phyloP scores from a whole-genome alignment of 2,888 invertebrate genomes.

The Leptodirus hochenwartii region DNA sequence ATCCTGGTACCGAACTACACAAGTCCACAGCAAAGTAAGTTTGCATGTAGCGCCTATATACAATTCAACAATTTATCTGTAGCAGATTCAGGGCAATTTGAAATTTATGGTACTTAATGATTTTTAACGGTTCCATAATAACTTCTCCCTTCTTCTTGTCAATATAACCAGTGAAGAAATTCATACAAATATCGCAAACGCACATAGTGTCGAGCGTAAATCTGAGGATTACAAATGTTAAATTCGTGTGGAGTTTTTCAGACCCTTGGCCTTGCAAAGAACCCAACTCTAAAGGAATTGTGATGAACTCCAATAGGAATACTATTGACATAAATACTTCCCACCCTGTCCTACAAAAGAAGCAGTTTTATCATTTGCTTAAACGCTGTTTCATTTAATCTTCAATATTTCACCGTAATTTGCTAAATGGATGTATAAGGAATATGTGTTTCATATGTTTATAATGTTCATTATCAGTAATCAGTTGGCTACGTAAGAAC shows the following conservation, averaged over 20 bases:
- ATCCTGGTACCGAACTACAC: slow-evolving; percentile 2
- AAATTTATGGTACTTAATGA: slow-evolving; percentile 7
- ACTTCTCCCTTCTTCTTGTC: slow-evolving; percentile 8
- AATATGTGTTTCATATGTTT: slow-evolving; percentile 11
- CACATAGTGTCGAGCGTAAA: too few relatives aligned
- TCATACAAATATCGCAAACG: slow-evolving; percentile 9
- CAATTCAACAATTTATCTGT: neutral
- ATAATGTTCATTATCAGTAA: slow-evolving; percentile 12
- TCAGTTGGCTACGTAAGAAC: slow-evolving; percentile 13
- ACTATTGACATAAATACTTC: too few relatives aligned
- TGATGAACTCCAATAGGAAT: too few relatives aligned
- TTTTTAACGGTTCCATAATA: slow-evolving; percentile 9
- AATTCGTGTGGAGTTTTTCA: too few relatives aligned
- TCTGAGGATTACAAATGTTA: too few relatives aligned
- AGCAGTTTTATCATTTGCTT: too few relatives aligned
- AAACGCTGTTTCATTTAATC: too few relatives aligned
- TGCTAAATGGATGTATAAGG: slow-evolving; percentile 14
- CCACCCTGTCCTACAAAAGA: too few relatives aligned
- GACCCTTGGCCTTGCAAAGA: too few relatives aligned
- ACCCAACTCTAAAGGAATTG: too few relatives aligned
- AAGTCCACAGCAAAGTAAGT: slow-evolving; percentile 10
- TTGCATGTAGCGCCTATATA: slow-evolving; percentile 9
- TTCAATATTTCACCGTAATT: slow-evolving; percentile 13
- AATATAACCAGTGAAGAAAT: slow-evolving; percentile 11
- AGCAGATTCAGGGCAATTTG: neutral